Evolutionary conservation across 2,113 vertebrate species (phyloP), one percentile per base, ranked within the genome.

Genomic region (Paralichthys olivaceus): DNA sequence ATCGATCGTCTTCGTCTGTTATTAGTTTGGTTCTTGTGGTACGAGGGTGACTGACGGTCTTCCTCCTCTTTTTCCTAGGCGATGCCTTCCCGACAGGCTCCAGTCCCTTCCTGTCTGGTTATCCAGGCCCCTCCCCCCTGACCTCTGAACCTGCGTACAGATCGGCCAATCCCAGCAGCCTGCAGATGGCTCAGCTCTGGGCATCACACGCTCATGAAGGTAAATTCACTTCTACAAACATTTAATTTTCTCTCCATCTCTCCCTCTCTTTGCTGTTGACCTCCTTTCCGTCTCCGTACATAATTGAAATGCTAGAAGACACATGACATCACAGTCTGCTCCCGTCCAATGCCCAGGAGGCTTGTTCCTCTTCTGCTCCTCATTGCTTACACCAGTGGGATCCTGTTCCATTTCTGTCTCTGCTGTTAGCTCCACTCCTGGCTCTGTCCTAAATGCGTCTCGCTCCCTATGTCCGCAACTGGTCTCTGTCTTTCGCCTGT

Each of bases 171-270:
- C 93, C 94, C 84, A 94, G 94, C 87, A 87, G 92, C 84, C 89
- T 97, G 73, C 95, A 96, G 85, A 95, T 96, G 95, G 93, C 94
- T 61, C 95, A 96, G 85, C 93, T 96, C 54, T 96, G 95, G 93
- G 91, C 95, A 0, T 65, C 90, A 6, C 93, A 94, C 4, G 83
- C 94, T 84, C 94, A 94, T 1, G 92, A 96, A 93, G 94, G 94
- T 96, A 94, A 93, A 83, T 32, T 12, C 26, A 1, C 45, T 7
- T 28, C 22, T 5, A 20, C 32, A 71, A n/a, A 84, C 51, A 63
- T 23, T 53, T 49, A 15, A 0, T 2, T 47, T 20, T 22, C 4
- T 57, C 23, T 34, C 15, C 17, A 2, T 55, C 14, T 28, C 26
- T 26, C 20, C 4, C 20, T 53, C 49, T 13, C 4, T 49, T 2